These are phyloP conservation scores for Papilio dardanus DNA, from an alignment of 1,140 invertebrate genomes.

Conservation along the genomic window DNA sequence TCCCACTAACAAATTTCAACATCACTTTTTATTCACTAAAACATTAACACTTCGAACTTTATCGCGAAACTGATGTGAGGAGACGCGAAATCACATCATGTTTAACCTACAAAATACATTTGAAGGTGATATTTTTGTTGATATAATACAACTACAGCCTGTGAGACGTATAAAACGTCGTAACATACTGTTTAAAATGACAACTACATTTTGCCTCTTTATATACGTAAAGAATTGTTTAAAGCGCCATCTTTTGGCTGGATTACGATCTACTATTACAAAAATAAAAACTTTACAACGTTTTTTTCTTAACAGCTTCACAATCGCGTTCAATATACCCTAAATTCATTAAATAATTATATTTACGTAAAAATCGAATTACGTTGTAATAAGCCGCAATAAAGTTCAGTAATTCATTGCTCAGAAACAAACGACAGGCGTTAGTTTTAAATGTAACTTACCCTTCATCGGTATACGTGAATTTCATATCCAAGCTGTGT, in stretches of 20 bases:
- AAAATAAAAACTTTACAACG: no score
- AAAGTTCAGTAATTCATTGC: background rate
- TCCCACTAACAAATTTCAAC: conserved; percentile 48
- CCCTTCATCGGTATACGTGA: conserved; percentile 96
- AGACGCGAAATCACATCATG: conserved; percentile 76
- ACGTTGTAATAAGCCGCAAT: no score
- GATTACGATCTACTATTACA: conserved; percentile 29
- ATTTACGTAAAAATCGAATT: no score
- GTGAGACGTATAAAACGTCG: conserved; percentile 41
- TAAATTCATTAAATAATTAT: no score
- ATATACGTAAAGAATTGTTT: conserved; percentile 49
- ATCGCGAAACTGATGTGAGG: conserved; percentile 67
- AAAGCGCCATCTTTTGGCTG: conserved; percentile 62
- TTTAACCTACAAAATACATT: conserved; percentile 82
- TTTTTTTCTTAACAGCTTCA: no score
- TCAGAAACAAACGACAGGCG: background rate
- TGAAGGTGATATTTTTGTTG: conserved; percentile 83
- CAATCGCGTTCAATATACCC: no score
- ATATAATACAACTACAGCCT: conserved; percentile 63
- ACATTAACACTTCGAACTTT: conserved; percentile 52
- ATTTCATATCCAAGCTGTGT: conserved; percentile 96
- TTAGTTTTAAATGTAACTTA: conserved; percentile 83
- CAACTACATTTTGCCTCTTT: conserved; percentile 65
- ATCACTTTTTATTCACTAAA: conserved; percentile 48
- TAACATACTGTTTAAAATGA: conserved; percentile 34